Percentiles rank a stretch among this genome's conserved stretches.
Conservation (phyloP, 2,888 invertebrate genomes). For the Calameuta pallipes region DNA sequence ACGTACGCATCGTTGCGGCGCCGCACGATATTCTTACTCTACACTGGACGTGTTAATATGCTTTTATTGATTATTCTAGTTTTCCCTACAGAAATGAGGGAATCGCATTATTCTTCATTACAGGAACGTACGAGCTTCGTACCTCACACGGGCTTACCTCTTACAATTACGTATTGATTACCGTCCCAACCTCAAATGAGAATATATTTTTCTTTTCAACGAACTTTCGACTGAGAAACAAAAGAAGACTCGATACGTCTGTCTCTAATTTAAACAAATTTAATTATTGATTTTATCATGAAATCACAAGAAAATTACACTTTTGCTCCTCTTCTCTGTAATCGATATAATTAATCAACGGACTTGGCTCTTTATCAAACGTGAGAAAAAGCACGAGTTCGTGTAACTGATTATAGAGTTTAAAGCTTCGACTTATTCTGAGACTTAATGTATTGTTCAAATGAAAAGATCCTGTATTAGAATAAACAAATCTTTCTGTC, state of each 20-base stretch:
- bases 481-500: too few relatives aligned
- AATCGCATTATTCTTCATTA: background rate
- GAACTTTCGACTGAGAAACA: background rate
- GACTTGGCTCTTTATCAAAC: background rate
- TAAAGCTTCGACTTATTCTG: background rate
- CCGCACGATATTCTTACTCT: background rate
- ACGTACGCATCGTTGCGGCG: background rate
- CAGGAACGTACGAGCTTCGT: background rate
- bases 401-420: slow-evolving; percentile 22
- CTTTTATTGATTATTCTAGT: background rate
- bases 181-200: slow-evolving; percentile 4
- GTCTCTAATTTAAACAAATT: background rate
- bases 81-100: background rate
- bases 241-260: background rate
- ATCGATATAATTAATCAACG: background rate
- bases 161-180: slow-evolving; percentile 13
- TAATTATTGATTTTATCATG: background rate
- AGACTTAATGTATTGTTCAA: too few relatives aligned
- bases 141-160: background rate
- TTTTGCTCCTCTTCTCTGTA: background rate
- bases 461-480: too few relatives aligned
- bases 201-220: slow-evolving; percentile 5
- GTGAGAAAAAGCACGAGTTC: slow-evolving; percentile 3
- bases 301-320: background rate
- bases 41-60: background rate